Percentiles rank a stretch among this genome's conserved stretches.
These are phyloP conservation scores for Porites evermanni DNA, from an alignment of 92 coral and sea anemone genomes.

Conservation along the genomic window DNA sequence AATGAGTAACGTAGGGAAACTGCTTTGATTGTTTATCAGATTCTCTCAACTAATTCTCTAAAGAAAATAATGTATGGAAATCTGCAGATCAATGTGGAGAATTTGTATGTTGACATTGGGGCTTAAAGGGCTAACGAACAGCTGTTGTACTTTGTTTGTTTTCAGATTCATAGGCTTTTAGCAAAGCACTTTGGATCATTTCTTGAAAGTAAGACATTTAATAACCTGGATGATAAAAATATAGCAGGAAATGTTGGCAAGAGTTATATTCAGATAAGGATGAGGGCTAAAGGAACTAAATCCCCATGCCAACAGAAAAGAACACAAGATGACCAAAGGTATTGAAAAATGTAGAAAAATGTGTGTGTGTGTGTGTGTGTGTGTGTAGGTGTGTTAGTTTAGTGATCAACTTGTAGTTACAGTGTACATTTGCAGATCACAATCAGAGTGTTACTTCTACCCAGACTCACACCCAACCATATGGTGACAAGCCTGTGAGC, in stretches of 20 bases:
- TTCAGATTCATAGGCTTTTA: constrained; percentile 78
- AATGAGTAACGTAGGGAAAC: no score
- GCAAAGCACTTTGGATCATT: constrained; percentile 88
- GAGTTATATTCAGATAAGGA: constrained; percentile 73
- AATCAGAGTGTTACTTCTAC: no score
- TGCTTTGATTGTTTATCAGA: no score
- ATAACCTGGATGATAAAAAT: constrained; percentile 2
- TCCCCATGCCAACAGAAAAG: not conserved
- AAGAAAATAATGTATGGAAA: no score
- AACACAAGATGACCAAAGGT: not conserved
- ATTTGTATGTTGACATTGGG: no score
- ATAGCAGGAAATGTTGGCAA: not conserved
- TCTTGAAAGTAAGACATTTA: constrained; percentile 82
- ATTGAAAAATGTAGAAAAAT: not conserved
- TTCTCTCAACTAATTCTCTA: no score
- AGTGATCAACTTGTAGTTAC: not conserved
- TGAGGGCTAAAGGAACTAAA: constrained; percentile 51
- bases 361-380: not conserved
- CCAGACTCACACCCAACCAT: no score
- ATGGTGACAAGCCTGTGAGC: no score
- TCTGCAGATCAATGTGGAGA: no score
- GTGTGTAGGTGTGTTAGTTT: not conserved
- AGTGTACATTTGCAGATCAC: no score
- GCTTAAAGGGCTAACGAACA: no score
- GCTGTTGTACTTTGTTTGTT: not conserved